phyloP scores from a whole-genome alignment of 1,140 invertebrate genomes.

The silkworm (Bombyx mori) region DNA sequence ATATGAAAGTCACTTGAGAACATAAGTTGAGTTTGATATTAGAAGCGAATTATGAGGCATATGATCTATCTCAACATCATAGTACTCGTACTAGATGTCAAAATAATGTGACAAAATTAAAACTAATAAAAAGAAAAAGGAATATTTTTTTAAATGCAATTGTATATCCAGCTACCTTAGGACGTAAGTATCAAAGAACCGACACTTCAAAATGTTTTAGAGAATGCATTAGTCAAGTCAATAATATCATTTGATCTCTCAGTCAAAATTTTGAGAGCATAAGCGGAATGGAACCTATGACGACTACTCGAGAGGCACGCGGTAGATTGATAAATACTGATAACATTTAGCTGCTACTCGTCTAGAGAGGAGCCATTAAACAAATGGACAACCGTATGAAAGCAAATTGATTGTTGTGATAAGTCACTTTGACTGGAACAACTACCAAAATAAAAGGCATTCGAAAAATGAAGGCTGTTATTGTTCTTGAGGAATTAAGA shows the following conservation, averaged over 20 bases:
- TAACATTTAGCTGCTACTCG: conserved; percentile 50
- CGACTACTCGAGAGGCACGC: conserved; percentile 38
- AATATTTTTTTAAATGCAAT: neutral
- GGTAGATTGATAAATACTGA: conserved; percentile 50
- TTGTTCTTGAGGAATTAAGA: no score
- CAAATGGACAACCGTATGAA: conserved; percentile 45
- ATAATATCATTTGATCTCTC: conserved; percentile 32
- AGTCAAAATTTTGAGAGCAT: conserved; percentile 31
- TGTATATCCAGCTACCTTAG: neutral
- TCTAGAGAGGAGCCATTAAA: conserved; percentile 49
- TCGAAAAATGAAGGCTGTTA: neutral
- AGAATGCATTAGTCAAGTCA: conserved; percentile 32
- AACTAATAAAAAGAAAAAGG: neutral
- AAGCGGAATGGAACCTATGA: conserved; percentile 22
- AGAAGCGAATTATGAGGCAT: neutral
- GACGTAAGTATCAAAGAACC: neutral
- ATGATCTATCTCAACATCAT: neutral
- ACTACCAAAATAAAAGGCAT: neutral
- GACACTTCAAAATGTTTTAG: conserved; percentile 31
- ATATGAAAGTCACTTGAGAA: no score
- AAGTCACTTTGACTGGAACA: conserved; percentile 32
- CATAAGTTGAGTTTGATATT: neutral
- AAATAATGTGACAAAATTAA: neutral
- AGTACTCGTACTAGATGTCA: neutral
- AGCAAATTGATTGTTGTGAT: conserved; percentile 54